Conservation (phyloP, 2,888 invertebrate species). For the Muscina levida region DNA sequence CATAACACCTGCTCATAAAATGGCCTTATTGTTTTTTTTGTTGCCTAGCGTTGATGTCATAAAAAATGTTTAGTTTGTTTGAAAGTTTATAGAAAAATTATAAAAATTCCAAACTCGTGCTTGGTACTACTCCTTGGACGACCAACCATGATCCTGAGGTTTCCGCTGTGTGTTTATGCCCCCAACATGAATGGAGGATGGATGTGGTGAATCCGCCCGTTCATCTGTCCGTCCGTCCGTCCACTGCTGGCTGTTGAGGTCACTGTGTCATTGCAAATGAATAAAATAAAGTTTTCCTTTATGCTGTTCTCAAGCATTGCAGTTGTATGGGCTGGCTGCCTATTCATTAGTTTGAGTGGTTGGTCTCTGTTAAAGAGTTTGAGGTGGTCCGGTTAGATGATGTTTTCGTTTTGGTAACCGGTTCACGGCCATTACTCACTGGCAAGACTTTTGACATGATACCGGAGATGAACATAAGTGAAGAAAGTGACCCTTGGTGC, state of each 20-base stretch:
- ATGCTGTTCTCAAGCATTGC: constrained; percentile 30
- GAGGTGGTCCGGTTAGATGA: constrained; percentile 5
- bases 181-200: constrained; percentile 21
- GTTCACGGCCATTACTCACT: constrained; percentile 65
- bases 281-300: constrained; percentile 24
- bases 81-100: constrained; percentile 30
- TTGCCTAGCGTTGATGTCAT: constrained; percentile 1
- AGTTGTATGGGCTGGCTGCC: constrained; percentile 9
- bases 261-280: constrained; percentile 58
- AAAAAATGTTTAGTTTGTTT: constrained; percentile 29
- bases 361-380: constrained; percentile 29
- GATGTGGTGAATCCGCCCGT: too few species aligned
- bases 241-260: constrained; percentile 49
- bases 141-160: constrained; percentile 26
- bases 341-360: constrained; percentile 30
- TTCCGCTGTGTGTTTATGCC: constrained; percentile 2
- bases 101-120: constrained; percentile 47
- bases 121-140: constrained; percentile 2
- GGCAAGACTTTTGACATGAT: constrained; percentile 64
- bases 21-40: constrained; percentile 1
- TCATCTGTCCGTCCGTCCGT: constrained; percentile 4
- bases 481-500: constrained; percentile 58
- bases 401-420: constrained; percentile 45
- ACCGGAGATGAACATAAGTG: constrained; percentile 31
- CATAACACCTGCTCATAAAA: constrained; percentile 49